Conservation (phyloP, 2,113 vertebrate genomes). For the Lasiurus cinereus region DNA sequence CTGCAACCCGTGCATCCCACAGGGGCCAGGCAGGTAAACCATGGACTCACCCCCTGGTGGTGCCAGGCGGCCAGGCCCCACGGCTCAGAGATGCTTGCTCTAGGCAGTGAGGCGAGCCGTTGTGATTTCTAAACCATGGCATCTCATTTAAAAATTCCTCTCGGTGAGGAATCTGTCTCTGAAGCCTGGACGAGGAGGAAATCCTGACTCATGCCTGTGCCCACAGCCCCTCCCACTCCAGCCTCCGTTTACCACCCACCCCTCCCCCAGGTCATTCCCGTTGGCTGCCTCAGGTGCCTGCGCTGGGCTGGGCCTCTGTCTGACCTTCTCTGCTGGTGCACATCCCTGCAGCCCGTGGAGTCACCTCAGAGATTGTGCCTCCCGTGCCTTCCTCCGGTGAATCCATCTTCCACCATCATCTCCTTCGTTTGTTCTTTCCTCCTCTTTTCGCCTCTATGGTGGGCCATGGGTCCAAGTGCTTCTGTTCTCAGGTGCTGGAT, state of each 20-base stretch:
- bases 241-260: not conserved
- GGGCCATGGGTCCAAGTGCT: not conserved
- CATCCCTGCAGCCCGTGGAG: rapidly evolving
- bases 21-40: rapidly evolving
- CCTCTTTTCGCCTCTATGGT: too few relatives aligned
- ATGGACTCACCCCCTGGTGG: rapidly evolving
- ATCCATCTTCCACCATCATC: not conserved
- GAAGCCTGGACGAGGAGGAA: not conserved
- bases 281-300: rapidly evolving
- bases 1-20: not conserved
- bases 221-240: rapidly evolving
- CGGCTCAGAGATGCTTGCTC: not conserved
- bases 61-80: rapidly evolving
- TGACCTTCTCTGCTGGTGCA: not conserved
- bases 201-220: rapidly evolving
- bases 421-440: rapidly evolving
- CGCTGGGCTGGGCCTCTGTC: not conserved
- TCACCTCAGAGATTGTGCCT: not conserved
- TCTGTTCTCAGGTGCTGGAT: not conserved
- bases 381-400: rapidly evolving
- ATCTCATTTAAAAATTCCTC: not conserved
- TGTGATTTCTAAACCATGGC: not conserved
- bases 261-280: rapidly evolving
- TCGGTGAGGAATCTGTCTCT: not conserved
- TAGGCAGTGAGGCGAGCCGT: rapidly evolving